Base-by-base conservation (phyloP, 2,888 invertebrate species). In the Uropetala carovei region DNA sequence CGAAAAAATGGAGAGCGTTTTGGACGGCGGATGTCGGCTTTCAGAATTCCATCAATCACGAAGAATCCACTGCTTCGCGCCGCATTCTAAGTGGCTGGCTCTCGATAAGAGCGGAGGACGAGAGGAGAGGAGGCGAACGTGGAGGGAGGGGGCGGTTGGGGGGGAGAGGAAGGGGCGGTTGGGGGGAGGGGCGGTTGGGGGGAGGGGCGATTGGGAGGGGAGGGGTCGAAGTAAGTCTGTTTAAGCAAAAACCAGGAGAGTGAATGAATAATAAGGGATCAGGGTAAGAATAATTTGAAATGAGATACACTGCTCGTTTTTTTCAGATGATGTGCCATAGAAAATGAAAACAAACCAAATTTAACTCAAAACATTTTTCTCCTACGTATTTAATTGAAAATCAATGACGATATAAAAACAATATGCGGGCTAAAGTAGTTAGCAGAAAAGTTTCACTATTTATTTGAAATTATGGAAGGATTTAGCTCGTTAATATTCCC, bases 11-110 rank as follows among this genome's bases (percentile, higher is more conserved):
- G 68, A 68, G 8, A n/a, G 68, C 68, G 75, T 27, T 5, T 43
- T 27, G 75, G 75, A 27, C 27, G 75, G 75, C 22, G 75, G 75
- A 27, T 75, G 75, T 27, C 75, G 75, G 75, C 75, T 75, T 75
- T 75, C 75, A 75, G 75, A 75, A 75, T 75, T 75, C 75, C 75
- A 75, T 75, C 75, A 75, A 75, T 75, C 75, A 75, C 75, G 75
- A 75, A 75, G 75, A 75, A 75, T 75, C 75, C 75, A 22, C 22
- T 27, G 75, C 75, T 27, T 68, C 68, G 43, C n/a, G 68, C 22
- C 75, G 75, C 75, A 27, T 75, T 75, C 75, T 75, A 75, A 75
- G 75, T 75, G 75, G 22, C 75, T 75, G 22, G 14, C 75, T 75
- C 22, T 75, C 75, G n/a, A 27, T 75, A 27, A 27, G 43, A 5